phyloP scores from a whole-genome alignment of 2,113 vertebrate species.

The Hepsetus odoe region DNA sequence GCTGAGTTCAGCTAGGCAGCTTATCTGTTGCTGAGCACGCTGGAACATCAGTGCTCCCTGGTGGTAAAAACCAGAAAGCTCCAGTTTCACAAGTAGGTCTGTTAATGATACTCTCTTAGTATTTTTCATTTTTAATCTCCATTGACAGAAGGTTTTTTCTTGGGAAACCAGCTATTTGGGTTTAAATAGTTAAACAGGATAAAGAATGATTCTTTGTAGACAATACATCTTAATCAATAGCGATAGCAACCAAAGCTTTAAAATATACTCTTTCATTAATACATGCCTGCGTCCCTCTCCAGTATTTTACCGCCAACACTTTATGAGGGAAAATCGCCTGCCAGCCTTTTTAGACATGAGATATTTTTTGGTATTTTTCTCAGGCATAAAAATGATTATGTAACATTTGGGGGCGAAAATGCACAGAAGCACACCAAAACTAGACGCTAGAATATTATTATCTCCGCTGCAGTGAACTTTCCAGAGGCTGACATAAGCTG shows the following conservation, averaged over 20 bases:
- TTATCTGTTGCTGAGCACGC: neutral
- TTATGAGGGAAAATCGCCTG: conserved; percentile 29
- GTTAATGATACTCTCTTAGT: neutral
- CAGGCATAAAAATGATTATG: conserved; percentile 73
- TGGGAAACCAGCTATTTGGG: neutral
- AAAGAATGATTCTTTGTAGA: too few species aligned
- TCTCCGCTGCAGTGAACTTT: conserved; percentile 76
- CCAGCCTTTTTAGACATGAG: conserved; percentile 60
- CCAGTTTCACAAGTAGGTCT: neutral
- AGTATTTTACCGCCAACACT: neutral
- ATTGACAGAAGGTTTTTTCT: too few species aligned
- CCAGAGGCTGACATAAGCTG: conserved; percentile 79
- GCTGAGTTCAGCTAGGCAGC: neutral
- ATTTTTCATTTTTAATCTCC: too few species aligned
- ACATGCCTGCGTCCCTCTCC: neutral
- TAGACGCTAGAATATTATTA: conserved; percentile 81
- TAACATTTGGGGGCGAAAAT: conserved; percentile 81
- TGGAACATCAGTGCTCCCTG: conserved; percentile 33
- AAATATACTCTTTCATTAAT: neutral
- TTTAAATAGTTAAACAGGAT: neutral
- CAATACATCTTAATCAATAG: neutral
- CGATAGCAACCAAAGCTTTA: neutral
- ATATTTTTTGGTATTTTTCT: conserved; percentile 76
- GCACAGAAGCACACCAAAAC: conserved; percentile 76
- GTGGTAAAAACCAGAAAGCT: conserved; percentile 30